Evolutionary conservation across 2,888 invertebrate genomes (phyloP), one percentile per base, ranked within the genome.

Genomic region (Spodoptera exigua): DNA sequence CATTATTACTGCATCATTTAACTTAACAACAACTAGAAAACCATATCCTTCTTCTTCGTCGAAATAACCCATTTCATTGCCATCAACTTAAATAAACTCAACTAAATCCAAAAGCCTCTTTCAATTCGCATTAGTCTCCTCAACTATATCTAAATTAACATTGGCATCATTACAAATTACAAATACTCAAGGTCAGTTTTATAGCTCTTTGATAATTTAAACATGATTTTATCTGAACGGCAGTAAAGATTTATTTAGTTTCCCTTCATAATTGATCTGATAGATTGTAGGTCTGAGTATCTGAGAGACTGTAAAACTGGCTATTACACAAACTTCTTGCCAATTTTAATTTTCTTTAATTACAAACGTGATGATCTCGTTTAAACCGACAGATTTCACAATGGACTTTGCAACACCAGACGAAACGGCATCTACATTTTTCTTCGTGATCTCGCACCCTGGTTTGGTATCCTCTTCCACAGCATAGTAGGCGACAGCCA

Each of bases 341-440:
- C 13, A 47, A 60, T 14, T 36, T 44, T 35, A 53, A 16, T 2
- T 43, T 27, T 36, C 35, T 48, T 56, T 95, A 98, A 92, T 98
- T 98, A 93, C 98, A 98, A 83, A 97, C 96, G 85, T 98, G 97
- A 82, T 97, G 97, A 81, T 98, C 98, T 71, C 96, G 95, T 82
- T 96, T 96, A 80, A 96, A 96, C 72, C 96, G 95, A 89, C 98
- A 98, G 67, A 96, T 95, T 83, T 98, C 97, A 91, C 98, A 98
- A 79, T 96, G 96, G 2, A 98, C 98, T 72, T 96, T 95, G 90
- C 98, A 98, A 91, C 98, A 98, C 98, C 98, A 98, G 61, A 97
- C 97, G 87, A 98, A 98, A 75, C 96, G 96, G 88, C 98, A 98
- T 82, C 97, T 96, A 91, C 98, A 98, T 88, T 98, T 98, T 85